Conservation (phyloP, 2,797 vertebrate species). For the Enteromius mattozi region DNA sequence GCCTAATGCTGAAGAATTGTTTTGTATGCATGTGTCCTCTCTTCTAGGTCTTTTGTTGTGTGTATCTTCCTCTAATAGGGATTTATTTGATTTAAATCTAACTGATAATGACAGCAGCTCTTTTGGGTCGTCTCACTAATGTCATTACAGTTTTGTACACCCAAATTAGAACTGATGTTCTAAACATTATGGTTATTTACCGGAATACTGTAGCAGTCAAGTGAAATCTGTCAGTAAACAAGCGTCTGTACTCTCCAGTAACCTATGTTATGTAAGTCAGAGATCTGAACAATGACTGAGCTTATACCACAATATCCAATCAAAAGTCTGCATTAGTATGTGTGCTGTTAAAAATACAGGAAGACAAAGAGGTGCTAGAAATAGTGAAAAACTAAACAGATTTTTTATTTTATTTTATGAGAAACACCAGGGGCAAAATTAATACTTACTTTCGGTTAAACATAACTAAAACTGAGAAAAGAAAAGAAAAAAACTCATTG, state of each 20-base stretch:
- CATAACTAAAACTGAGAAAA: neutral
- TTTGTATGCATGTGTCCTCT: slow-evolving; percentile 71
- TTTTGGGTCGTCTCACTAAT: neutral
- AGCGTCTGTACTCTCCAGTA: neutral
- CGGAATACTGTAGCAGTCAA: neutral
- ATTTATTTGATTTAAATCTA: slow-evolving; percentile 20
- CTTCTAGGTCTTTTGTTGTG: neutral
- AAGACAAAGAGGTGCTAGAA: neutral
- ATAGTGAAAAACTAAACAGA: neutral
- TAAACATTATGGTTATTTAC: slow-evolving; percentile 10
- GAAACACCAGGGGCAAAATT: neutral
- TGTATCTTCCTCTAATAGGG: neutral
- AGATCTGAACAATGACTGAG: neutral
- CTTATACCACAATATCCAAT: neutral
- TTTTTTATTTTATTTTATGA: neutral
- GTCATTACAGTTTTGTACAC: neutral
- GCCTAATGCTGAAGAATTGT: slow-evolving; percentile 64
- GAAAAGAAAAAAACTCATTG: neutral
- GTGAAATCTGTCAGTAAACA: neutral
- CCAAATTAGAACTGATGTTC: slow-evolving; percentile 8
- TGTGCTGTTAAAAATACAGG: neutral
- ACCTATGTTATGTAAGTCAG: neutral
- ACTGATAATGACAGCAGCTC: slow-evolving; percentile 39
- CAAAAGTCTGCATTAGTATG: neutral
- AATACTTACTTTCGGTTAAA: neutral